These are phyloP conservation scores for Cryptocephalus moraei DNA, from an alignment of 2,888 invertebrate species.

Conservation along the genomic window DNA sequence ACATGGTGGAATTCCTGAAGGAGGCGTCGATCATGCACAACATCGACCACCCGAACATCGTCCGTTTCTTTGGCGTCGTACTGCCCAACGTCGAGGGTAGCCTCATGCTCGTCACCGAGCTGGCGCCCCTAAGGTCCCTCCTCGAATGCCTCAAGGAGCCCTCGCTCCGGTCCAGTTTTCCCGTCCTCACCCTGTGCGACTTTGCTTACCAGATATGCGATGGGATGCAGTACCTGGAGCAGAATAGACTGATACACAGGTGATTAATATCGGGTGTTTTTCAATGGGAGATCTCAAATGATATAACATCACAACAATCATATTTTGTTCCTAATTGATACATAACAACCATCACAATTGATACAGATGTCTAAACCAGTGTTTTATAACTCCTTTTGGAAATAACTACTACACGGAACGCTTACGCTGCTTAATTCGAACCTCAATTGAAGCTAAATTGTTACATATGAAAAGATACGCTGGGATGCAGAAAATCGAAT, in stretches of 20 bases:
- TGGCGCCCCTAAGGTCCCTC: constrained; percentile 89
- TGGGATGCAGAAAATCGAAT: no score
- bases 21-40: constrained; percentile 98
- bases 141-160: constrained; percentile 94
- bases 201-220: constrained; percentile 94
- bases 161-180: constrained; percentile 80
- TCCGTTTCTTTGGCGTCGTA: constrained; percentile 94
- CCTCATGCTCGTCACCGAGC: constrained; percentile 64
- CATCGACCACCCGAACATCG: constrained; percentile 94
- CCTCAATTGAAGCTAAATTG: no score
- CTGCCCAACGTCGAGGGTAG: constrained; percentile 65
- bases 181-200: constrained; percentile 84
- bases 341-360: no score
- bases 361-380: no score
- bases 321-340: no score
- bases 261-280: constrained; percentile 29
- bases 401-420: no score
- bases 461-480: no score
- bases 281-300: no score
- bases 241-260: constrained; percentile 91
- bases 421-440: no score
- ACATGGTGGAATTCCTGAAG: constrained; percentile 92
- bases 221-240: constrained; percentile 96
- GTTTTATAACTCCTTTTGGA: no score
- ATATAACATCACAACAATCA: no score